These are phyloP conservation scores for Pseudochirops cupreus DNA, from an alignment of 2,797 vertebrate genomes.

Conservation along the genomic window DNA sequence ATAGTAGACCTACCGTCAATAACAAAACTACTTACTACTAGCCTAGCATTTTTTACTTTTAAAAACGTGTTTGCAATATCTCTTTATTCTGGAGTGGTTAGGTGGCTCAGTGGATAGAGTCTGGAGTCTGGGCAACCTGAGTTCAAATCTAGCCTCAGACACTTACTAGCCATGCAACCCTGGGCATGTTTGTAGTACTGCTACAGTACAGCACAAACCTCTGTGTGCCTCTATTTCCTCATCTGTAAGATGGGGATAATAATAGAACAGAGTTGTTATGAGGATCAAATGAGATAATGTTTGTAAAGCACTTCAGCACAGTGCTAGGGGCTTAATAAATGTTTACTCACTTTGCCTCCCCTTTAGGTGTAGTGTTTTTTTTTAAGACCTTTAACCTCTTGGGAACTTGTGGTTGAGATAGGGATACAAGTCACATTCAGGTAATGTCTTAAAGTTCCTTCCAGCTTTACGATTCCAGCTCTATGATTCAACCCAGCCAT, in stretches of 20 bases:
- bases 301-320: neutral
- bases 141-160: neutral
- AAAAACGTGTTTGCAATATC: neutral
- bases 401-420: neutral
- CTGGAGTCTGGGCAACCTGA: neutral
- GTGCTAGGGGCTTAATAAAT: neutral
- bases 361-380: neutral
- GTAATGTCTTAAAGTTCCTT: neutral
- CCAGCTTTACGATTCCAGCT: neutral
- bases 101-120: neutral
- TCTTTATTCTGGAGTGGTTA: neutral
- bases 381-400: neutral
- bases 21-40: fast-evolving
- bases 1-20: slow-evolving; percentile 6
- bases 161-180: neutral
- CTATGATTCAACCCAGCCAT: neutral
- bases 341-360: neutral
- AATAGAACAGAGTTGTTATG: neutral
- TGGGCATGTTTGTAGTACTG: neutral
- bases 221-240: neutral
- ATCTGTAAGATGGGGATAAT: neutral
- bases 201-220: too few species aligned
- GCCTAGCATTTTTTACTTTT: neutral
- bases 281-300: neutral
- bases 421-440: neutral